A percentile compares a stretch with the other conserved stretches of the same genome.
Conservation (phyloP, 2,113 vertebrate genomes). For the Ageneiosus marmoratus region DNA sequence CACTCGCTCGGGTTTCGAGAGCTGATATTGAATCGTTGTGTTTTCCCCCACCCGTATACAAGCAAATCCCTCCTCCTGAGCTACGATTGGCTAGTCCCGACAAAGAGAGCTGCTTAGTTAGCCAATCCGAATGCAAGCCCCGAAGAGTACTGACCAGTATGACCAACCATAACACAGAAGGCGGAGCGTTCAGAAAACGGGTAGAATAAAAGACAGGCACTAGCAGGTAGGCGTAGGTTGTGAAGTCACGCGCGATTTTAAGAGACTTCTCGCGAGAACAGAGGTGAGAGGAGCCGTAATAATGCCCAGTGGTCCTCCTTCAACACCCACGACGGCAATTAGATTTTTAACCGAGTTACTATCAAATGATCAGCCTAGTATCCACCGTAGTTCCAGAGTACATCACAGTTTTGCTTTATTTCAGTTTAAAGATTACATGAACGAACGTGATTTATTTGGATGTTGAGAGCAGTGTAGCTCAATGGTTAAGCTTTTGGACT, state of each 20-base stretch:
- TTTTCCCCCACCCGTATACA: background rate
- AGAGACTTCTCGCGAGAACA: slow-evolving; percentile 17
- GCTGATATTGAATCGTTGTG: slow-evolving; percentile 50
- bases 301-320: background rate
- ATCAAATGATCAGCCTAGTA: background rate
- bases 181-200: slow-evolving; percentile 48
- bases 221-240: slow-evolving; percentile 38
- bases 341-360: background rate
- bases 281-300: slow-evolving; percentile 48
- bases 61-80: background rate
- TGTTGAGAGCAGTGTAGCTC: too few relatives aligned
- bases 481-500: too few relatives aligned
- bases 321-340: background rate
- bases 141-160: too few relatives aligned
- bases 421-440: background rate
- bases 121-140: background rate
- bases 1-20: slow-evolving; percentile 56
- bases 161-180: slow-evolving; percentile 16
- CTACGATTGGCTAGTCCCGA: background rate
- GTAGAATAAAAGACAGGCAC: slow-evolving; percentile 34
- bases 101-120: background rate
- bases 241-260: slow-evolving; percentile 51
- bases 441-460: background rate
- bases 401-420: background rate
- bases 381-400: background rate